Percentiles rank a stretch among this genome's conserved stretches.
phyloP scores from a whole-genome alignment of 2,888 invertebrate genomes.

The Timema podura region DNA sequence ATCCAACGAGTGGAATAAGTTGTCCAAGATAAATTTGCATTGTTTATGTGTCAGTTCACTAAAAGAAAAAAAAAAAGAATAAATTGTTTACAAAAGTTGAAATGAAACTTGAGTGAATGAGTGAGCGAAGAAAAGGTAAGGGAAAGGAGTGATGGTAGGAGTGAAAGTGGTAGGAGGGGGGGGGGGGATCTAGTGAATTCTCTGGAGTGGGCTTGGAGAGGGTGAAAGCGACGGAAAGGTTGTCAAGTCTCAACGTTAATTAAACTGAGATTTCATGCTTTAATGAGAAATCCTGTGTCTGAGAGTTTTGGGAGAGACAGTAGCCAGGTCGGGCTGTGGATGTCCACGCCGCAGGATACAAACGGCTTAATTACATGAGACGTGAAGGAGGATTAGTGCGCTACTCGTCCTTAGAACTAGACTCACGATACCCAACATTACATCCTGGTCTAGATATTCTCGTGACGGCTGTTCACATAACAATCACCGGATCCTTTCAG shows the following conservation, averaged over 20 bases:
- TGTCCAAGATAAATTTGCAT: no score
- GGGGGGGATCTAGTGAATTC: neutral
- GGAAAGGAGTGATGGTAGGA: neutral
- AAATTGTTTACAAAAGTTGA: conserved; percentile 23
- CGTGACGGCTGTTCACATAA: no score
- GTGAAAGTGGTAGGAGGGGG: neutral
- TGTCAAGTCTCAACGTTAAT: conserved; percentile 23
- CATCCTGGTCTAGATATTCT: no score
- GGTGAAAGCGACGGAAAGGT: neutral
- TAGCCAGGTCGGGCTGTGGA: neutral
- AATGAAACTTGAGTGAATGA: conserved; percentile 16
- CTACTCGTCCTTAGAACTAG: no score
- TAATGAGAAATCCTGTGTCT: conserved; percentile 26
- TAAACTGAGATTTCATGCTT: conserved; percentile 29
- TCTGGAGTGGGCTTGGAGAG: neutral
- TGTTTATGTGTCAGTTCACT: no score
- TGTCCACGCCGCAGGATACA: conserved; percentile 21
- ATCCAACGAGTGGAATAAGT: no score
- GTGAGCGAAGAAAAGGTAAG: neutral
- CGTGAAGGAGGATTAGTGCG: no score
- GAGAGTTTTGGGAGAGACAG: neutral
- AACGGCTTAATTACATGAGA: conserved; percentile 24
- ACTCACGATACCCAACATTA: no score
- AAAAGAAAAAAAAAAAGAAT: neutral
- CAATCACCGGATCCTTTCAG: no score